A percentile compares a stretch with the other conserved stretches of the same genome.
These are phyloP conservation scores for Tethya wilhelma DNA, from an alignment of 37 sponge, comb jelly and placozoan species.

Conservation along the genomic window DNA sequence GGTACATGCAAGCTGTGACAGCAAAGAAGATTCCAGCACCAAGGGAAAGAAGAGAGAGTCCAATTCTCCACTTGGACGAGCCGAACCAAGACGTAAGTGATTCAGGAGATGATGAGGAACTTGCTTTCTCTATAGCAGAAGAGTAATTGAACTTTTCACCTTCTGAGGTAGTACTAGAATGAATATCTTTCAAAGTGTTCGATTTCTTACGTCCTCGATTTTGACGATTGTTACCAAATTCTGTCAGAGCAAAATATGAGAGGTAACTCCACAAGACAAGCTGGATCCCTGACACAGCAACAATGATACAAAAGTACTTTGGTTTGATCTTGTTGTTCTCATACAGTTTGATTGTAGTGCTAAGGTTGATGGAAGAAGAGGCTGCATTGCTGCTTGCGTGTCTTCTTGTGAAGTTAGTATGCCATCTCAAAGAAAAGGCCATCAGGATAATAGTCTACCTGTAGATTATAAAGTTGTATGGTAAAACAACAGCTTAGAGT, in stretches of 20 bases:
- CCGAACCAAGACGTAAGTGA: conserved; percentile 8
- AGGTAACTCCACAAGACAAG: conserved; percentile 69
- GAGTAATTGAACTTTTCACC: neutral
- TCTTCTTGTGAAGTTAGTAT: no score
- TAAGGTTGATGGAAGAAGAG: no score
- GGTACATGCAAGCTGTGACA: conserved; percentile 57
- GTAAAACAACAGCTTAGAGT: no score
- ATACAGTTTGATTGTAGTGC: conserved; percentile 29
- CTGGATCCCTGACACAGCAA: conserved; percentile 48
- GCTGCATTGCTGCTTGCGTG: no score
- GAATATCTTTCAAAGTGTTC: neutral
- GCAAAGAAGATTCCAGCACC: conserved; percentile 60
- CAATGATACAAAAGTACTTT: conserved; percentile 43
- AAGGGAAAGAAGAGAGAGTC: conserved; percentile 36
- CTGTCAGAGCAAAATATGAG: conserved; percentile 51
- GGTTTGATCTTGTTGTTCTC: conserved; percentile 28
- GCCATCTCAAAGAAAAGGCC: no score
- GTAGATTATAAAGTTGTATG: no score
- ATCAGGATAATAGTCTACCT: no score
- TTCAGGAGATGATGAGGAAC: neutral
- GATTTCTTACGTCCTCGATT: neutral
- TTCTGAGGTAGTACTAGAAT: no score
- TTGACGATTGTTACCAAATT: neutral
- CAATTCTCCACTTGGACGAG: conserved; percentile 52
- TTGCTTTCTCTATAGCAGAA: neutral